phyloP scores from a whole-genome alignment of 23 tunicate genomes.

The Phallusia fumigata region DNA sequence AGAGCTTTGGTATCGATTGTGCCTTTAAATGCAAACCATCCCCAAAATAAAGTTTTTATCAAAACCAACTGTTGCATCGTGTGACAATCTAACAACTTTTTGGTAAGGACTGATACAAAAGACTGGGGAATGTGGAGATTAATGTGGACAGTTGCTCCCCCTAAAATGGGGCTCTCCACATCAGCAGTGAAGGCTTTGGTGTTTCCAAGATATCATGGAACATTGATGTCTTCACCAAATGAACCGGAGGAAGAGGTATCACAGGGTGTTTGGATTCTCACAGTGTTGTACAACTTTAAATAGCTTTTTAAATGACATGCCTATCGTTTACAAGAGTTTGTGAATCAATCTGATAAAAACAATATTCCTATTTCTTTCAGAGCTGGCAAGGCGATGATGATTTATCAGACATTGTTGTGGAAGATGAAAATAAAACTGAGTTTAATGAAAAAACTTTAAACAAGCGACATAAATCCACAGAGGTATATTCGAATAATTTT shows the following conservation, averaged over 20 bases:
- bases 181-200: conserved; percentile 79
- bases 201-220: conserved; percentile 79
- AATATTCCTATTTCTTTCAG: too few relatives aligned
- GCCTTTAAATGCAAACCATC: too few relatives aligned
- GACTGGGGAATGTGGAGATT: conserved; percentile 65
- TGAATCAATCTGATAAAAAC: too few relatives aligned
- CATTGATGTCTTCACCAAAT: conserved; percentile 27
- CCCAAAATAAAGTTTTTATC: too few relatives aligned
- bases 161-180: conserved; percentile 81
- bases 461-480: conserved; percentile 53
- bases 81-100: too few relatives aligned
- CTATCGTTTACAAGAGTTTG: too few relatives aligned
- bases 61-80: too few relatives aligned
- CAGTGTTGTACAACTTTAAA: not conserved
- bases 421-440: conserved; percentile 31
- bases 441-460: conserved; percentile 31
- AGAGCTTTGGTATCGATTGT: too few relatives aligned
- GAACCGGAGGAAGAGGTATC: conserved; percentile 39
- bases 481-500: conserved; percentile 28
- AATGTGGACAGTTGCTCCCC: conserved; percentile 73
- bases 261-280: too few relatives aligned
- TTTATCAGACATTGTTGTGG: conserved; percentile 43
- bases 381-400: conserved; percentile 44
- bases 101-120: conserved; percentile 25
- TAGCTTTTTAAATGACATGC: not conserved